Base-by-base conservation (phyloP, 2,797 vertebrate species). In the Etheostoma perlongum region DNA sequence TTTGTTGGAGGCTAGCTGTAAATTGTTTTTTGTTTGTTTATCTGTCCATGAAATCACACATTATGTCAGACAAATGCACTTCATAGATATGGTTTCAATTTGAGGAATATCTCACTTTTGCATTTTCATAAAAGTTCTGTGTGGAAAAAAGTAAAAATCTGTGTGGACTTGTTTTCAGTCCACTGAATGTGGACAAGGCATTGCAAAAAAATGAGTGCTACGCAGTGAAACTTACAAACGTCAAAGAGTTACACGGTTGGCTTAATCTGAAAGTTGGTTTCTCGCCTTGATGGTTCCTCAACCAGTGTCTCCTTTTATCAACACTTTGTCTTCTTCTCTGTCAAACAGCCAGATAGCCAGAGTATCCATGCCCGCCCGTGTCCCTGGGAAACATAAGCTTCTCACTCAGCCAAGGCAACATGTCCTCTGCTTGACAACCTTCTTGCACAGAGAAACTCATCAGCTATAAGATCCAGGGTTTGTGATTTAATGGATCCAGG, bases 371-470 rank as follows among this genome's bases (percentile, higher is more conserved):
- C 52, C 58, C 25, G 48, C 27, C 59, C 1, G 13, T 33, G 30
- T 79, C 76, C 58, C 80, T 23, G 67, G 55, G 47, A 74, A 63
- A 79, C 61, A 7, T 23, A 16, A 78, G 71, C 53, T 15, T 54
- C 69, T 67, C 44, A 47, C 21, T 72, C 42, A 65, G 70, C 81
- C 72, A 77, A 65, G 46, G 49, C 76, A 79, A 75, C 78, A 61
- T 67, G 78, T 85, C 57, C 81, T 81, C 75, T 70, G 79, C 74
- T 66, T 60, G 5, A 79, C 67, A 71, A 42, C 63, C 19, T 76
- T 23, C 18, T 48, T 73, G 74, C 87, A 30, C 85, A 90, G 74
- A 71, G 54, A 59, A 81, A 73, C 76, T 76, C 76, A 84, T 84
- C 72, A 79, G 59, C 72, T 44, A 47, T 60, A 4, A 74, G 30